Evolutionary conservation across 2,113 vertebrate genomes (phyloP), one percentile per base, ranked within the genome.

Genomic region (Cettia cetti): DNA sequence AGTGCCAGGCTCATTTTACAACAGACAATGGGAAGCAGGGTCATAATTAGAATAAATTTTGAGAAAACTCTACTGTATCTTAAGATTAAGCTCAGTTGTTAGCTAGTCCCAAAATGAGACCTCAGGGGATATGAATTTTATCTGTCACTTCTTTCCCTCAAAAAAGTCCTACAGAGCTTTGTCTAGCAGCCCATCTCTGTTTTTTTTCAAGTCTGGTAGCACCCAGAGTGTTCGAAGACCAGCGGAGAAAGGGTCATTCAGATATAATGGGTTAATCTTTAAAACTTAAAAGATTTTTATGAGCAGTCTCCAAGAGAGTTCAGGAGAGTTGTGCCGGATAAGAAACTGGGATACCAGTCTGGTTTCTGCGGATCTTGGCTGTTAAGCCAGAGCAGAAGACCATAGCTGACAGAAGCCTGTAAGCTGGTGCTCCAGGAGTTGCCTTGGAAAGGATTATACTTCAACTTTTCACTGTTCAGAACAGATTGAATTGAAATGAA

Each of bases 401-500:
- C 31, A 21, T 1, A 77, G 59, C 56, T 89, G 54, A 64, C 70
- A 63, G 74, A 50, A 75, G 7, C 28, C 39, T 2, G 1, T 27
- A 8, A 54, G 11, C n/a, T 70, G 49, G 3, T 71, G 31, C 23
- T 78, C 35, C 68, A 53, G 59, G 33, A 92, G 10, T 22, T 35
- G 52, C 53, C 76, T 86, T 60, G 52, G 59, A 86, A 66, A 79
- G 28, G 33, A 54, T 70, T 66, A 16, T 0, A 0, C 15, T 91
- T 42, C 63, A 76, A 35, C 37, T 37, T 92, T 85, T 65, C 4
- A 0, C 39, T 65, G 45, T 42, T 95, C 5, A 2, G 53, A 91
- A 64, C 40, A 87, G 78, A 92, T 61, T 85, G 75, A 91, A 87
- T 33, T 82, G 45, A 92, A 91, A 79, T 47, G 7, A 95, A 91